Evolutionary conservation across 2,888 invertebrate species (phyloP).

Genomic region (Epistrophe eligans): DNA sequence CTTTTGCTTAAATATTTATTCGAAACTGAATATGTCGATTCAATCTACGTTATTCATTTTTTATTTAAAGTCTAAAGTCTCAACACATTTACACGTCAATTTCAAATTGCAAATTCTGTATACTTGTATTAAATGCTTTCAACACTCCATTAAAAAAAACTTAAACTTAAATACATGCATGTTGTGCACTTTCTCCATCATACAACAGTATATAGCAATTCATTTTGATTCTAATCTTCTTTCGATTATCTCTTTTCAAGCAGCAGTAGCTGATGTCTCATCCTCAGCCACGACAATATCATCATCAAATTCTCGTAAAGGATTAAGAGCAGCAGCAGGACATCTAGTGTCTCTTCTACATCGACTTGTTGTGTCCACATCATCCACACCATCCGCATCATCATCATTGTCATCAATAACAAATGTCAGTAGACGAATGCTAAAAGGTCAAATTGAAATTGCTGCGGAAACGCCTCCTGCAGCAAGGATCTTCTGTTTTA

Average conservation of each 20-base stretch:
- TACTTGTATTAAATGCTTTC: conserved; percentile 14
- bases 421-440: conserved; percentile 73
- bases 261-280: conserved; percentile 72
- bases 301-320: conserved; percentile 50
- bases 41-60: no score
- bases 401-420: conserved; percentile 77
- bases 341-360: conserved; percentile 66
- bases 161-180: neutral
- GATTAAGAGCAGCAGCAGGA: conserved; percentile 64
- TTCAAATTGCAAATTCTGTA: neutral
- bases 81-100: neutral
- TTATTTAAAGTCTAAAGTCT: no score
- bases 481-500: conserved; percentile 71
- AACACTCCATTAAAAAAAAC: conserved; percentile 14
- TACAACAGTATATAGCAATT: neutral
- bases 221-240: conserved; percentile 29
- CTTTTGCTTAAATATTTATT: no score
- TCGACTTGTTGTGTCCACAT: conserved; percentile 74
- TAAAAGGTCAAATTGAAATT: conserved; percentile 73
- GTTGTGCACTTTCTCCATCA: neutral
- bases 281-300: conserved; percentile 67
- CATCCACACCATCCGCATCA: conserved; percentile 75
- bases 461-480: conserved; percentile 64
- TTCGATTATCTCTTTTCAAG: conserved; percentile 31
- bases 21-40: no score